Conservation (phyloP, 2,888 invertebrate genomes). For the Lampropteryx suffumata region DNA sequence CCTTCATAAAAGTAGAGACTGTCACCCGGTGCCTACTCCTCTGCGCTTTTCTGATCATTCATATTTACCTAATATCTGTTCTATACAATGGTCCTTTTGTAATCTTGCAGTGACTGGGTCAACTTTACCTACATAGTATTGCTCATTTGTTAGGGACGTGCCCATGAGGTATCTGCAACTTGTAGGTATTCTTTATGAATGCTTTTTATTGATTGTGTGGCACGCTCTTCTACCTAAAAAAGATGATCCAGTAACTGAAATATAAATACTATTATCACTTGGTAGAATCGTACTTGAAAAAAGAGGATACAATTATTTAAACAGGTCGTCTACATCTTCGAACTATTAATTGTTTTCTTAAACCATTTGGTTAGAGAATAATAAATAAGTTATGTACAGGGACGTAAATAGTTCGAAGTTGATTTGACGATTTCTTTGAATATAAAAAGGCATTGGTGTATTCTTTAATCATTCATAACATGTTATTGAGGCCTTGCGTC, state of each 20-base stretch:
- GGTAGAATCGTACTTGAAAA: constrained; percentile 31
- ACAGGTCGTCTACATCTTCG: constrained; percentile 36
- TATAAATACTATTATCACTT: constrained; percentile 12
- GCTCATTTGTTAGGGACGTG: constrained; percentile 17
- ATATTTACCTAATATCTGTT: constrained; percentile 47
- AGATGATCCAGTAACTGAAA: constrained; percentile 54
- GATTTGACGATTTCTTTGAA: constrained; percentile 35
- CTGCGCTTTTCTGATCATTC: constrained; percentile 70
- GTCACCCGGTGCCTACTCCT: constrained; percentile 80
- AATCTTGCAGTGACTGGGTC: constrained; percentile 52
- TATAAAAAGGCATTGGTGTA: constrained; percentile 33
- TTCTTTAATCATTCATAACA: constrained; percentile 43
- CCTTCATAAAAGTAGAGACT: constrained; percentile 77
- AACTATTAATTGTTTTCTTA: constrained; percentile 23
- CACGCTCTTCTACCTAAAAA: constrained; percentile 24
- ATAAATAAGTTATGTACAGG: background rate
- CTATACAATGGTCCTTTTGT: constrained; percentile 51
- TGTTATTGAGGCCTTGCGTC: constrained; percentile 39
- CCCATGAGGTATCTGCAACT: background rate
- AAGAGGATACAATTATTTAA: constrained; percentile 26
- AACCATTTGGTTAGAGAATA: background rate
- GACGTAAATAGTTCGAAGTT: constrained; percentile 21
- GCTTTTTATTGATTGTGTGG: constrained; percentile 15
- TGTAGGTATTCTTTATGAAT: constrained; percentile 16
- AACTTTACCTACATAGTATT: constrained; percentile 39